A percentile compares a stretch with the other conserved stretches of the same genome.
Conservation (phyloP, 2,797 vertebrate genomes). For the Gambusia yucatana region DNA sequence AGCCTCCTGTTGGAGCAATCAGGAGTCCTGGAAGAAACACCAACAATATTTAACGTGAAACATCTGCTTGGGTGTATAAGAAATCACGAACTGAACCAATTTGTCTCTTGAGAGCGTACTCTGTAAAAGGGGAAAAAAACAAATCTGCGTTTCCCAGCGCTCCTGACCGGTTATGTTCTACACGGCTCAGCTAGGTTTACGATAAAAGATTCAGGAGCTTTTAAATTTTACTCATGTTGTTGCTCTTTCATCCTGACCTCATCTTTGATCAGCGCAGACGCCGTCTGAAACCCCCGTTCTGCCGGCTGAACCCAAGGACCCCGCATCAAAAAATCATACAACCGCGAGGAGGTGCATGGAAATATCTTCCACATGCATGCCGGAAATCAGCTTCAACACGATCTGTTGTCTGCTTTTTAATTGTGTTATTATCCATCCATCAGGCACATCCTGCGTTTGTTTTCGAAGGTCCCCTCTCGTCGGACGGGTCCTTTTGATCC, state of each 20-base stretch:
- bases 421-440: neutral
- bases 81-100: conserved; percentile 42
- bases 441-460: neutral
- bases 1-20: conserved; percentile 60
- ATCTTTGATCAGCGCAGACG: conserved; percentile 49
- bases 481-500: conserved; percentile 29
- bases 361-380: neutral
- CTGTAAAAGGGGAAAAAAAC: neutral
- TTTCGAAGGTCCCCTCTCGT: conserved; percentile 8
- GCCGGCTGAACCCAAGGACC: conserved; percentile 30
- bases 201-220: conserved; percentile 57
- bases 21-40: conserved; percentile 42
- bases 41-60: conserved; percentile 57
- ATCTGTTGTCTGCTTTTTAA: neutral
- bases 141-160: conserved; percentile 22
- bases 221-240: conserved; percentile 36
- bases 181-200: conserved; percentile 30
- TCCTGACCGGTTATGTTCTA: conserved; percentile 30
- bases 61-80: conserved; percentile 45
- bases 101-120: conserved; percentile 25
- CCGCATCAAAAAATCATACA: conserved; percentile 29
- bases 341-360: conserved; percentile 6
- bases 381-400: neutral
- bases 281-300: conserved; percentile 32
- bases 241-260: conserved; percentile 58